A percentile compares a stretch with the other conserved stretches of the same genome.
phyloP scores from a whole-genome alignment of 2,113 vertebrate genomes.

The Corythoichthys haematopterus region DNA sequence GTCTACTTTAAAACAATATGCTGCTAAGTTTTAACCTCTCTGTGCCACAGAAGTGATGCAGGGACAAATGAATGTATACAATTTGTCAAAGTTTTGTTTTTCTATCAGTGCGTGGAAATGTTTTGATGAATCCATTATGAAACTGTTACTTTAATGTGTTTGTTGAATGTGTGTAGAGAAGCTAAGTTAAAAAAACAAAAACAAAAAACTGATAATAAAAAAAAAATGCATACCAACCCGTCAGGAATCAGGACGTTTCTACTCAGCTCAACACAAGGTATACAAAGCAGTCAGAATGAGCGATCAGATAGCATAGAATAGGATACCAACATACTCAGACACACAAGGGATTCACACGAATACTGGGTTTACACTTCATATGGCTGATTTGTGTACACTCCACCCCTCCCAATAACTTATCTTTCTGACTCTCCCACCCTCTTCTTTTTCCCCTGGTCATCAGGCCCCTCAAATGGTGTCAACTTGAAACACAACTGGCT shows the following conservation, averaged over 20 bases:
- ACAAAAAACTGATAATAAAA: not conserved
- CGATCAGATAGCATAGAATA: no score
- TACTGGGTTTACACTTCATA: no score
- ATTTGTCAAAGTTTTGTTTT: constrained; percentile 12
- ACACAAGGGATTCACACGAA: no score
- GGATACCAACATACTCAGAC: no score
- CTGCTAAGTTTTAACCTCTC: constrained; percentile 24
- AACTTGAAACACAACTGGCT: no score
- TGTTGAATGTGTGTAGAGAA: constrained; percentile 23
- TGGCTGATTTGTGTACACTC: no score
- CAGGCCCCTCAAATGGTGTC: no score
- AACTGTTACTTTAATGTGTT: constrained; percentile 6
- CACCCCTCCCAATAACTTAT: no score
- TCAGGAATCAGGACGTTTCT: not conserved
- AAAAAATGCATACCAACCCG: not conserved
- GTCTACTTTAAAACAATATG: not conserved
- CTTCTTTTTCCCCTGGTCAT: no score
- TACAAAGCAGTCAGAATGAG: no score
- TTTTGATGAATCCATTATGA: constrained; percentile 22
- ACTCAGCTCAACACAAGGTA: constrained; percentile 19
- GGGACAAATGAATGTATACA: constrained; percentile 25
- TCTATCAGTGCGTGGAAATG: constrained; percentile 7
- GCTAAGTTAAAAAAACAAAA: constrained; percentile 15
- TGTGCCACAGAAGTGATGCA: constrained; percentile 25
- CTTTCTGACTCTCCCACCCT: no score